Percentiles rank a stretch among this genome's conserved stretches.
Evolutionary conservation across 2,797 vertebrate genomes (phyloP).

Genomic region (Centropyge bicolor): DNA sequence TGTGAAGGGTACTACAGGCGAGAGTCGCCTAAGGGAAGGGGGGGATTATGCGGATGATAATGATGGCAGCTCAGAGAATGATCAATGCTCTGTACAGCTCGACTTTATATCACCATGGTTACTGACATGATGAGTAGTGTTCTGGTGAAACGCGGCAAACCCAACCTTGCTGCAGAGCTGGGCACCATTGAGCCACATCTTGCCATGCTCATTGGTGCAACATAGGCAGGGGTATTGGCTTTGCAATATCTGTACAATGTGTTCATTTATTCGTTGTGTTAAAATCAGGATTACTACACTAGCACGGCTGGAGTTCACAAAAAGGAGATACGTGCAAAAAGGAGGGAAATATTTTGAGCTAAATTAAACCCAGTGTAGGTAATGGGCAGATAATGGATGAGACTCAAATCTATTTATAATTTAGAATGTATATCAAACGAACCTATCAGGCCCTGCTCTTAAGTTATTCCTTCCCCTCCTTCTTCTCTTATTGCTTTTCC

Average conservation of each 20-base stretch:
- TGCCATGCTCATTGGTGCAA: constrained; percentile 18
- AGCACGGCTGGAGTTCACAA: constrained; percentile 26
- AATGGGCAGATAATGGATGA: constrained; percentile 42
- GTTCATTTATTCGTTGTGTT: constrained; percentile 18
- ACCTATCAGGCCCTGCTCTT: constrained; percentile 54
- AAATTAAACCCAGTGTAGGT: constrained; percentile 40
- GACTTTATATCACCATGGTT: constrained; percentile 72
- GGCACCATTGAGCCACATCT: background rate
- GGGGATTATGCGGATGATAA: constrained; percentile 69
- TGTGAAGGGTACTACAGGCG: constrained; percentile 49
- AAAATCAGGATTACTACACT: background rate
- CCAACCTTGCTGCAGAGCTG: constrained; percentile 20
- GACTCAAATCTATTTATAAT: constrained; percentile 67
- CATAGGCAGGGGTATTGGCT: constrained; percentile 24
- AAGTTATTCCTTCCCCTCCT: constrained; percentile 45
- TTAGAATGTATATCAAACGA: constrained; percentile 72
- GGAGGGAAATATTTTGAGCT: constrained; percentile 22
- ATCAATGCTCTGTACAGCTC: constrained; percentile 65
- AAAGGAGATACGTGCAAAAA: constrained; percentile 21
- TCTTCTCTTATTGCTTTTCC: constrained; percentile 24
- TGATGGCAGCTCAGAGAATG: constrained; percentile 62
- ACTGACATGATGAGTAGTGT: constrained; percentile 61
- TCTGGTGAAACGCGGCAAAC: constrained; percentile 39
- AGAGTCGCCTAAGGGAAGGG: constrained; percentile 49
- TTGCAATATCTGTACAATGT: constrained; percentile 31